Base-by-base conservation (phyloP, 2,888 invertebrate species). In the Didymodactylos carnosus region DNA sequence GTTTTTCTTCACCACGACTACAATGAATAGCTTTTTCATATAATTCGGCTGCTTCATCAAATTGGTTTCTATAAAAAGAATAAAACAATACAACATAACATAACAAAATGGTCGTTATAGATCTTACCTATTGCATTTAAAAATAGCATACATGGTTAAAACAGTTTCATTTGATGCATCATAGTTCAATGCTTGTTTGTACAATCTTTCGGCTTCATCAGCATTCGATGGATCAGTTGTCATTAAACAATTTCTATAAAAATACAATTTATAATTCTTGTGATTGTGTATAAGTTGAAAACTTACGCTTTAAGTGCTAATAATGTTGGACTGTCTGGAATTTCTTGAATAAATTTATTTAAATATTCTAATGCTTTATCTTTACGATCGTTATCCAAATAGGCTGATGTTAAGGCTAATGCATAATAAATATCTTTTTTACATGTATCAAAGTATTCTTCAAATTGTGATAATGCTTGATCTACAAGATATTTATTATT, bases 101-200 rank as follows among this genome's bases (percentile, higher is more conserved):
- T n/a, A n/a, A n/a, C n/a, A n/a, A n/a, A n/a, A n/a, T n/a, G n/a
- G n/a, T n/a, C n/a, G n/a, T n/a, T n/a, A n/a, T n/a, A n/a, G n/a
- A n/a, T n/a, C 3, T 35, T 62, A 62, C 62, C 62, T 29, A 62
- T 62, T 62, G 19, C 62, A 62, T 35, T 62, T 62, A 35, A 62
- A 62, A 11, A 62, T 35, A 19, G 62, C 62, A 35, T 35, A 62
- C 62, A 62, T 62, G 8, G 62, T 62, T 27, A 62, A n/a, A 62
- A 62, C 62, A 19, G 62, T 62, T n/a, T 62, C 91, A 85, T 93
- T 92, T 70, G 87, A 86, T 8, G 92, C 90, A 79, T 93, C 91
- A 73, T 90, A 86, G 79, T 89, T 87, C 69, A 90, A 84, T 1
- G 92, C 93, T 80, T 89, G 88, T 77, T 88, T 87, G 83, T 91